These are phyloP conservation scores for Acrobeloides nanus DNA, from an alignment of 2,888 invertebrate species.

Conservation along the genomic window DNA sequence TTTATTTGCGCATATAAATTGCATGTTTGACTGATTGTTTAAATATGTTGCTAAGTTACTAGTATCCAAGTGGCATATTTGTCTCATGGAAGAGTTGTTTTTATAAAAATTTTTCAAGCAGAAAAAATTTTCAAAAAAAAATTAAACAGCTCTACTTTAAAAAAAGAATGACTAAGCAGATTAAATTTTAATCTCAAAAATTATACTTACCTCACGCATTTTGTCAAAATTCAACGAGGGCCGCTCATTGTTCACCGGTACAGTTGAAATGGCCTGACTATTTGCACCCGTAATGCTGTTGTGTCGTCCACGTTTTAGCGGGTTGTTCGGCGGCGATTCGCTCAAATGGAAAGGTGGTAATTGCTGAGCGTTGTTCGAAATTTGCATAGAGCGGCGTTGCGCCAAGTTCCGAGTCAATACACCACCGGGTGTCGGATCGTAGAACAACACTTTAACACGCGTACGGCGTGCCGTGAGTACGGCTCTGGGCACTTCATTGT, in stretches of 20 bases:
- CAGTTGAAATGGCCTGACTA: too few relatives aligned
- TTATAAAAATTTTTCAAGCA: too few relatives aligned
- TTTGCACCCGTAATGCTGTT: constrained; percentile 8
- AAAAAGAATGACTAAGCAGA: too few relatives aligned
- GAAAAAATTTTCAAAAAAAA: too few relatives aligned
- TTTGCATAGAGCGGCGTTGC: not conserved
- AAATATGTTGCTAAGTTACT: too few relatives aligned
- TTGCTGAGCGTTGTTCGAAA: not conserved
- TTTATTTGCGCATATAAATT: too few relatives aligned
- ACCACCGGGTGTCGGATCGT: constrained; percentile 10
- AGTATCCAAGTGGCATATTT: too few relatives aligned
- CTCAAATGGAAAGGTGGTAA: constrained; percentile 8
- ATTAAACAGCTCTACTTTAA: too few relatives aligned
- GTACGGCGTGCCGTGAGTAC: constrained; percentile 23
- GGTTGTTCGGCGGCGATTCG: constrained; percentile 25
- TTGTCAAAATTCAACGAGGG: constrained; percentile 29
- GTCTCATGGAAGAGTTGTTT: too few relatives aligned
- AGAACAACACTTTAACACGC: constrained; percentile 19
- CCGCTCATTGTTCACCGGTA: too few relatives aligned
- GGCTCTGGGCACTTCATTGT: constrained; percentile 15
- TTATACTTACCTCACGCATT: constrained; percentile 32
- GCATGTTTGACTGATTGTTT: too few relatives aligned
- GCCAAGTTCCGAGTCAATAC: not conserved
- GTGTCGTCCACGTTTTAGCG: constrained; percentile 23
- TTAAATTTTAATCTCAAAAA: too few relatives aligned